Evolutionary conservation across 2,888 invertebrate genomes (phyloP), one percentile per base, ranked within the genome.

Genomic region (Macrostomum cliftonense): DNA sequence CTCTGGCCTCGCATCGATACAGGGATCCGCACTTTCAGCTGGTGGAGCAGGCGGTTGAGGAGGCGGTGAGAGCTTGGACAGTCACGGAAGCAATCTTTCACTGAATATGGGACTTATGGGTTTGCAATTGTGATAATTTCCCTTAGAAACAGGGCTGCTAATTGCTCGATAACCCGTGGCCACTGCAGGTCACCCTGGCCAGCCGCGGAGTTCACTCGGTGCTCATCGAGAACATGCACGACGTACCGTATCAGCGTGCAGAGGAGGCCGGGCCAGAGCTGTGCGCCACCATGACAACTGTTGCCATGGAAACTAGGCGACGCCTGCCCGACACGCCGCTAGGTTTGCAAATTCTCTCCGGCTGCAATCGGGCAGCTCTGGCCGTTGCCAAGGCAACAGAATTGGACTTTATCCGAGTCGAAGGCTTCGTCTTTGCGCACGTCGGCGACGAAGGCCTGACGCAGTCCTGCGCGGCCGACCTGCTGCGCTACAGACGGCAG

Each of bases 401-500:
- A 49, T 70, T 81, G 45, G 75, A 81, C 59, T 84, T 81, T 63
- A 77, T 84, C 40, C 74, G 84, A 53, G 78, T 77, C 1, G 84
- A 84, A 70, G 80, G 82, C 1, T 85, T 78, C 63, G 79, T 83
- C 2, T 84, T 81, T 61, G 62, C 70, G 1, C 83, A 84, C 64
- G 71, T 85, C 1, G 84, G 80, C 1, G 84, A 85, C 63, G 83
- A 85, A 67, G 84, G 84, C 0, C 77, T 77, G 56, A 80, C 78
- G 53, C 75, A 83, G 61, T 79, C 81, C 0, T 78, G 79, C 65
- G 83, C 83, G 21, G 83, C 82, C 0, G 65, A 73, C 9, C 63
- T 84, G 49, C 63, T 83, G 28, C 71, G 84, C 53, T 83, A 82
- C 65, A 71, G 83, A 12, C 76, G 71, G 52, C 61, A 69, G 11